phyloP scores from a whole-genome alignment of 2,797 vertebrate species.

The Phylloscopus collybita region DNA sequence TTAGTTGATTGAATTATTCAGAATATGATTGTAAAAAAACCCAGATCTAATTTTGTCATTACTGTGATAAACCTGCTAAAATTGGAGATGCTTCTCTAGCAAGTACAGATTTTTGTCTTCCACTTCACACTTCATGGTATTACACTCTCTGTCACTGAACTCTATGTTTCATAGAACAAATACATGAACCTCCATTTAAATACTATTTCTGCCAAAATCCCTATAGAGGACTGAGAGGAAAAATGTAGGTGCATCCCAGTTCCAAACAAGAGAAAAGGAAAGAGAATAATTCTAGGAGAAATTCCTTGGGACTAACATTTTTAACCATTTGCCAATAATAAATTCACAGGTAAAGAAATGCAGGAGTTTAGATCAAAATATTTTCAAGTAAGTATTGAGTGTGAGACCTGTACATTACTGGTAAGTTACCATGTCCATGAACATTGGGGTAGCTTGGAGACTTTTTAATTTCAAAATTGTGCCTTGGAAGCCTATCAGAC shows the following conservation, averaged over 20 bases:
- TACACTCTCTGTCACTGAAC: not conserved
- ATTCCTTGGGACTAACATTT: not conserved
- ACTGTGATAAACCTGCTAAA: not conserved
- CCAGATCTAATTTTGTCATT: not conserved
- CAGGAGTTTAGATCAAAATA: not conserved
- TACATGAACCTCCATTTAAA: not conserved
- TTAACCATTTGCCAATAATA: not conserved
- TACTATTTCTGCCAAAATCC: not conserved
- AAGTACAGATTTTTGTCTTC: not conserved
- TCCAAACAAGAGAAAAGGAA: not conserved
- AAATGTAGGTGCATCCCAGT: not conserved
- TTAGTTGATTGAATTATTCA: not conserved
- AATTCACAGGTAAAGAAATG: not conserved
- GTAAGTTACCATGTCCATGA: not conserved
- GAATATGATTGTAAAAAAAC: not conserved
- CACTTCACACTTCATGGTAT: not conserved
- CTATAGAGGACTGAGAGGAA: not conserved
- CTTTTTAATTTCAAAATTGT: not conserved
- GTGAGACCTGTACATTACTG: not conserved
- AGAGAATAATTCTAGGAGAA: not conserved
- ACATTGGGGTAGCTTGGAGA: not conserved
- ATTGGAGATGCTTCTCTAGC: not conserved
- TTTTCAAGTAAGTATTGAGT: not conserved
- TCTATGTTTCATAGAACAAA: not conserved
- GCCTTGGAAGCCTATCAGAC: not conserved